Percentiles rank a stretch among this genome's conserved stretches.
phyloP scores from a whole-genome alignment of 37 sponge, comb jelly and placozoan genomes.

The Bolinopsis microptera region DNA sequence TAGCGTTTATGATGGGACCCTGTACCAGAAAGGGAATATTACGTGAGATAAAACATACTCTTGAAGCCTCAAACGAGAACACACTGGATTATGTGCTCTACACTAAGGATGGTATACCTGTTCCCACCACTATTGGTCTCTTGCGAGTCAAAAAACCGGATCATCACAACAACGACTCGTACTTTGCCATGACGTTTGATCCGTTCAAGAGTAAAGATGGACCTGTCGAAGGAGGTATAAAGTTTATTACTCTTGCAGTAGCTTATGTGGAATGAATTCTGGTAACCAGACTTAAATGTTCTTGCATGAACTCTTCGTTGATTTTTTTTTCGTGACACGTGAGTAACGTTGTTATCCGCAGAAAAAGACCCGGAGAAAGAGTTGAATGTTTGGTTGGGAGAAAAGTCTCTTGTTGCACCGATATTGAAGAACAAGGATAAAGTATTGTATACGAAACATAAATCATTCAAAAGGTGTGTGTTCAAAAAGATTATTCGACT shows the following conservation, averaged over 20 bases:
- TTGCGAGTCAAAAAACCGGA: neutral
- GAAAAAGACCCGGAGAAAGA: neutral
- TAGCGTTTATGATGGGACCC: neutral
- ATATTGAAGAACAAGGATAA: neutral
- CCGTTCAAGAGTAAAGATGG: neutral
- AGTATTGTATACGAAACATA: neutral
- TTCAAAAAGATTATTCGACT: no score
- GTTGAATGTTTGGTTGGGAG: neutral
- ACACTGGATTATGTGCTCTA: neutral
- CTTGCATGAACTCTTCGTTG: no score
- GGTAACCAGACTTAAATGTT: no score
- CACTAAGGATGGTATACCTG: constrained; percentile 1
- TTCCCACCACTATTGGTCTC: constrained; percentile 8
- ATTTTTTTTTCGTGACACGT: no score
- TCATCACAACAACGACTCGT: neutral
- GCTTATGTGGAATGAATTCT: no score
- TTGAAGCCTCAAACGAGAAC: neutral
- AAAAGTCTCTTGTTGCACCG: neutral
- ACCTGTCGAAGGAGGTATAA: neutral
- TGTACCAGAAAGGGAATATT: neutral
- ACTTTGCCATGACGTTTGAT: constrained; percentile 9
- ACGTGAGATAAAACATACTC: neutral
- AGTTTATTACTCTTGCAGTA: no score
- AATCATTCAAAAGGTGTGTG: neutral
- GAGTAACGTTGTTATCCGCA: no score